Evolutionary conservation across 2,888 invertebrate species (phyloP).

Genomic region (Atherix ibis): DNA sequence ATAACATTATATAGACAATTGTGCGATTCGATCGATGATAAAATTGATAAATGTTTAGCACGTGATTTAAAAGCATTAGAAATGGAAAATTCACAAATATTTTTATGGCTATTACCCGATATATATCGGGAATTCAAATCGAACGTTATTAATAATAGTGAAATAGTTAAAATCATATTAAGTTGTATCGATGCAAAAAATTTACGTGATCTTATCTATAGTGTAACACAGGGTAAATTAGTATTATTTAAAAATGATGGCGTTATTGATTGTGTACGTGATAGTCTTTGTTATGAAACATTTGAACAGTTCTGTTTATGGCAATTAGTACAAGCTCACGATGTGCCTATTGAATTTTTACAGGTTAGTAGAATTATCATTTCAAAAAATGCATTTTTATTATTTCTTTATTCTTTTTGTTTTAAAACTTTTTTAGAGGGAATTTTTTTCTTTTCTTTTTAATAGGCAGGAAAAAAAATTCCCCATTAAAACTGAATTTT

Average conservation of each 20-base stretch:
- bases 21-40: constrained; percentile 63
- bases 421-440: too few relatives aligned
- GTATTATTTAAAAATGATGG: constrained; percentile 70
- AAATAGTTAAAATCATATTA: constrained; percentile 75
- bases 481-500: too few relatives aligned
- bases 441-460: too few relatives aligned
- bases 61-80: constrained; percentile 79
- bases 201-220: constrained; percentile 78
- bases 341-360: constrained; percentile 81
- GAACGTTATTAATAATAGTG: constrained; percentile 72
- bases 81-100: constrained; percentile 72
- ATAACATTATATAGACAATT: constrained; percentile 77
- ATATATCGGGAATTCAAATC: constrained; percentile 81
- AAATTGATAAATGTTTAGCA: constrained; percentile 54
- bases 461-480: too few relatives aligned
- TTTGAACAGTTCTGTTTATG: constrained; percentile 95
- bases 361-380: constrained; percentile 20
- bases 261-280: constrained; percentile 55
- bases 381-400: too few relatives aligned
- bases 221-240: constrained; percentile 75
- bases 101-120: constrained; percentile 86
- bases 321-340: constrained; percentile 89
- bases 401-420: too few relatives aligned
- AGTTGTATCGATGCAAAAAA: constrained; percentile 81
- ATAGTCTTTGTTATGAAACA: constrained; percentile 89